These are phyloP conservation scores for Smithornis capensis DNA, from an alignment of 2,113 vertebrate species.

Conservation along the genomic window DNA sequence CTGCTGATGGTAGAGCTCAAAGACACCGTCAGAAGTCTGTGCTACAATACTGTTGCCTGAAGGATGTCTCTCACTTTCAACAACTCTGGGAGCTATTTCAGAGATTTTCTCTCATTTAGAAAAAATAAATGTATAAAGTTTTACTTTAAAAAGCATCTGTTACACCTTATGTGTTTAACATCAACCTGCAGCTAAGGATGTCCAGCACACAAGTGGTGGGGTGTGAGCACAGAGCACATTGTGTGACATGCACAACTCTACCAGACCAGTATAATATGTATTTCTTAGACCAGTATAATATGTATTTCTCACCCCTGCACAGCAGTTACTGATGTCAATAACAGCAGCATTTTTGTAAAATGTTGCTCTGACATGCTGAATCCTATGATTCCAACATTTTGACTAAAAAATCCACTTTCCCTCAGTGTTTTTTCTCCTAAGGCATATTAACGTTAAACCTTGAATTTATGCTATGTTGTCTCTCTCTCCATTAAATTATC, in stretches of 20 bases:
- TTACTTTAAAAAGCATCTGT: not conserved
- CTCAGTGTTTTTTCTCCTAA: not conserved
- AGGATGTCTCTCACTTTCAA: not conserved
- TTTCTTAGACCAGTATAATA: not conserved
- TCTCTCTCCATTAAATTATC: not conserved
- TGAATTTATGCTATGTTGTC: not conserved
- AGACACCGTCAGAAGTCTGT: not conserved
- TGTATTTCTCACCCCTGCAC: not conserved
- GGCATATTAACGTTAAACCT: not conserved
- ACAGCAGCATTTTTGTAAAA: not conserved
- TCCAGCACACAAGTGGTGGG: not conserved
- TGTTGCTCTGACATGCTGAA: not conserved
- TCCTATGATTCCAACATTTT: not conserved
- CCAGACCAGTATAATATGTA: not conserved
- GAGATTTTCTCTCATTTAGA: not conserved
- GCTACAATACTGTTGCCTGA: not conserved
- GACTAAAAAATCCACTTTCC: not conserved
- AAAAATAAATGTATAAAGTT: not conserved
- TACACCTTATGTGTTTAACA: not conserved
- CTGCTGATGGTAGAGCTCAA: not conserved
- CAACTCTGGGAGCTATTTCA: not conserved
- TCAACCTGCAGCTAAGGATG: not conserved
- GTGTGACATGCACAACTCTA: not conserved
- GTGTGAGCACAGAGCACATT: not conserved
- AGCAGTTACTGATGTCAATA: not conserved